Evolutionary conservation across 2,797 vertebrate species (phyloP).

Genomic region (Ispidina lecontei): DNA sequence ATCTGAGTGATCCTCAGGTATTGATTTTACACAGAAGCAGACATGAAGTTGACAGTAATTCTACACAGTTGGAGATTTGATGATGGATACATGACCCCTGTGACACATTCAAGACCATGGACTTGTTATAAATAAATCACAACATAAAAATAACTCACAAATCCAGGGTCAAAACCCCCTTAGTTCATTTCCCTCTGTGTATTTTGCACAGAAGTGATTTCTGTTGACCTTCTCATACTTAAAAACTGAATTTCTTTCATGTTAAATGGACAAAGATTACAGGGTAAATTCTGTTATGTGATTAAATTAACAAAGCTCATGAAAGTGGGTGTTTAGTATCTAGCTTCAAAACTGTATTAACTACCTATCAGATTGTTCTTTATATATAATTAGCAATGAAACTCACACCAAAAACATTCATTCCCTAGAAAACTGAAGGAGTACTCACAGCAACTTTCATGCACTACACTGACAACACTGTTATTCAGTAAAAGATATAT

Average conservation of each 20-base stretch:
- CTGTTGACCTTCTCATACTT: not conserved
- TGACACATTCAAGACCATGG: not conserved
- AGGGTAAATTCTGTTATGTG: not conserved
- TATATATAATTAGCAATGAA: not conserved
- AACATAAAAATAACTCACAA: not conserved
- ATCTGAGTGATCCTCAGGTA: not conserved
- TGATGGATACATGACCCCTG: not conserved
- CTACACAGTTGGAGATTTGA: not conserved
- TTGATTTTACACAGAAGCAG: not conserved
- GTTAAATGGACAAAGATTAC: not conserved
- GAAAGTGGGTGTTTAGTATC: not conserved
- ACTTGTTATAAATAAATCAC: not conserved
- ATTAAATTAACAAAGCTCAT: not conserved
- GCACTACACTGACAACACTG: not conserved
- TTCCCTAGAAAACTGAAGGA: not conserved
- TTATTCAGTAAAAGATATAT: fast-evolving
- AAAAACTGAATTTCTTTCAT: not conserved
- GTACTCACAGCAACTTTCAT: not conserved
- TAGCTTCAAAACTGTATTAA: not conserved
- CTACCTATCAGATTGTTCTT: not conserved
- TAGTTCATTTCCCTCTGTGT: not conserved
- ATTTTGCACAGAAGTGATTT: not conserved
- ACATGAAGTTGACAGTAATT: not conserved
- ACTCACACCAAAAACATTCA: not conserved
- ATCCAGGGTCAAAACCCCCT: not conserved